Evolutionary conservation across 2,888 invertebrate species (phyloP), one percentile per base, ranked within the genome.

Genomic region (Drosophila diplacantha): DNA sequence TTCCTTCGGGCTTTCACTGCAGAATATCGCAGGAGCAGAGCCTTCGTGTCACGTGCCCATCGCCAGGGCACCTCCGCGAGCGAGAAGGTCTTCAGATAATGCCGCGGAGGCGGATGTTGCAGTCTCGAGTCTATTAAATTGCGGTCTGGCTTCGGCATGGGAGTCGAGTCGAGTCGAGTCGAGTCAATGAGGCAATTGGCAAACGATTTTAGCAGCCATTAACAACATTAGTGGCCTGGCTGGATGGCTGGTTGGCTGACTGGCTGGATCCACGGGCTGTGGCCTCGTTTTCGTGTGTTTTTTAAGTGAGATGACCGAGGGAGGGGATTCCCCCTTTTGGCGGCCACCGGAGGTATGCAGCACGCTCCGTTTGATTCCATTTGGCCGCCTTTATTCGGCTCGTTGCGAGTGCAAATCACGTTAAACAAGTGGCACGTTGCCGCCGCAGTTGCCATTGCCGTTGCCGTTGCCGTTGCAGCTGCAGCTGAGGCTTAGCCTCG

Each of bases 171-270:
- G 49, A n/a, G n/a, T n/a, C n/a, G 22, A 63, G 58, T 63, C 64
- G 66, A 74, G 71, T 73, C 82, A 82, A 78, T 81, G 72, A 74
- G 75, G 69, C 83, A 68, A 81, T 81, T 71, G 69, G 69, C 72
- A 71, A 69, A 70, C 71, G 68, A 72, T 73, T 74, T 73, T 64
- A 69, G 68, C 72, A 74, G 62, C 73, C 73, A 81, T 83, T 83
- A 76, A 80, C 72, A 78, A 72, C 81, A 77, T 78, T 80, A 76
- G 80, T 57, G 67, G 61, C 46, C n/a, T 54, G 39, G 64, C 64
- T 69, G 59, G 64, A 57, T 69, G 59, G 22, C 22, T 26, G 9
- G 26, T 26, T 26, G 26, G 11, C 16, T 49, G 29, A 18, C n/a
- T 41, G 41, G 24, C 37, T 53, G 54, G 39, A 18, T 24, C 51